phyloP scores from a whole-genome alignment of 2,797 vertebrate species.

The Smutsia gigantea region DNA sequence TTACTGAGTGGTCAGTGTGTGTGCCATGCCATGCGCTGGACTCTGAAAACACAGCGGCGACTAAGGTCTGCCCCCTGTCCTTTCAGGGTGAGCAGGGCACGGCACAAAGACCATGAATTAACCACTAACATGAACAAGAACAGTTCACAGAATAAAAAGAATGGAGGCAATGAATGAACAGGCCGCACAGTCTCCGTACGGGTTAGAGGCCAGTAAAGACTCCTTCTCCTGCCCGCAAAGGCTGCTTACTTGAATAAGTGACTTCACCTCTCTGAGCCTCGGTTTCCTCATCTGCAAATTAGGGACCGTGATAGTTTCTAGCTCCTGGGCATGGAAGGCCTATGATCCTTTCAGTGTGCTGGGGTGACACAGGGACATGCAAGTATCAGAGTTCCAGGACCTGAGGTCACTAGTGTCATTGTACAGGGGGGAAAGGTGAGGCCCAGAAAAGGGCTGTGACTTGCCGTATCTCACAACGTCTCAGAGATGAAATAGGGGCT shows the following conservation, averaged over 20 bases:
- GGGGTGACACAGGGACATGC: background rate
- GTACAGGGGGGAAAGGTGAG: background rate
- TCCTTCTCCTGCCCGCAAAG: background rate
- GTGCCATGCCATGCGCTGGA: too few species aligned
- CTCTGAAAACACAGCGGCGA: background rate
- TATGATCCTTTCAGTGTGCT: background rate
- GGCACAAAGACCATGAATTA: background rate
- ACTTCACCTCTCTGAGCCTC: background rate
- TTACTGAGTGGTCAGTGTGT: background rate
- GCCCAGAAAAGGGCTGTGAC: background rate
- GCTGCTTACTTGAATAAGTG: background rate
- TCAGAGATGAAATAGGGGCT: background rate
- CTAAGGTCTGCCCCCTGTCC: background rate
- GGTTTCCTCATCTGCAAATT: background rate
- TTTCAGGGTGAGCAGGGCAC: background rate
- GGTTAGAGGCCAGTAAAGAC: background rate
- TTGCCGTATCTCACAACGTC: background rate
- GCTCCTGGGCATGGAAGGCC: background rate
- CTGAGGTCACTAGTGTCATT: background rate
- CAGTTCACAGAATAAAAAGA: background rate
- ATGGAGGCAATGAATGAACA: background rate
- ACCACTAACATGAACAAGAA: background rate
- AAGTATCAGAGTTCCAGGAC: background rate
- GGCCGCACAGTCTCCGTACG: background rate
- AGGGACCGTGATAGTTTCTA: background rate